Percentiles rank a stretch among this genome's conserved stretches.
Conservation (phyloP, 2,113 vertebrate species). For the Lamprotornis superbus region DNA sequence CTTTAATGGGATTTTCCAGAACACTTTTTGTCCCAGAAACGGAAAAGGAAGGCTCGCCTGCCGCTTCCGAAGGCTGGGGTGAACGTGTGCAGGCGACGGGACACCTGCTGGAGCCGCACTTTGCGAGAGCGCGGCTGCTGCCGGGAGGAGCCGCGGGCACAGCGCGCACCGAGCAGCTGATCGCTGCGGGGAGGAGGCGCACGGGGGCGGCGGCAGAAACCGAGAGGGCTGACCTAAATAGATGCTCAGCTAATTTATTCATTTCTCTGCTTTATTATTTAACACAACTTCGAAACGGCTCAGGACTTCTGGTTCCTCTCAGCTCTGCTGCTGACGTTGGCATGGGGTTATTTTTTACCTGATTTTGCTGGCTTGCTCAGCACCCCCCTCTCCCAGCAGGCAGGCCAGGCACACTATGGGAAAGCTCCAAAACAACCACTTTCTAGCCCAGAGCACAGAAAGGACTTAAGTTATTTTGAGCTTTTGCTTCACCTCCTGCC, state of each 20-base stretch:
- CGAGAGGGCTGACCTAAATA: constrained; percentile 52
- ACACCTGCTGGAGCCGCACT: neutral
- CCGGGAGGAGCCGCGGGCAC: neutral
- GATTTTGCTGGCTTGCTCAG: neutral
- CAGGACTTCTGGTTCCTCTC: constrained; percentile 47
- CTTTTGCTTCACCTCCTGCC: neutral
- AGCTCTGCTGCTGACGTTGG: neutral
- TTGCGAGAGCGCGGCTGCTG: neutral
- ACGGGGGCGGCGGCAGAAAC: neutral
- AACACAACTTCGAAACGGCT: neutral
- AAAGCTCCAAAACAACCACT: neutral
- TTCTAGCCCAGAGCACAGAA: neutral
- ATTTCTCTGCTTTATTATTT: constrained; percentile 46
- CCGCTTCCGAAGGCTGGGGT: neutral
- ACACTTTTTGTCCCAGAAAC: neutral
- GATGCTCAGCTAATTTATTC: constrained; percentile 52
- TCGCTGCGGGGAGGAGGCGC: neutral
- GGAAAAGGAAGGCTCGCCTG: neutral
- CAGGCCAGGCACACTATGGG: neutral
- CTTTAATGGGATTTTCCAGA: neutral
- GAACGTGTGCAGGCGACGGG: neutral
- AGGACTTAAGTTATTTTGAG: neutral
- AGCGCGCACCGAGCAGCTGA: neutral
- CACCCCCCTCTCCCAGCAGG: neutral
- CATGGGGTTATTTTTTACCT: constrained; percentile 28